A percentile compares a stretch with the other conserved stretches of the same genome.
Evolutionary conservation across 2,797 vertebrate species (phyloP).

Genomic region (Tenualosa ilisha): DNA sequence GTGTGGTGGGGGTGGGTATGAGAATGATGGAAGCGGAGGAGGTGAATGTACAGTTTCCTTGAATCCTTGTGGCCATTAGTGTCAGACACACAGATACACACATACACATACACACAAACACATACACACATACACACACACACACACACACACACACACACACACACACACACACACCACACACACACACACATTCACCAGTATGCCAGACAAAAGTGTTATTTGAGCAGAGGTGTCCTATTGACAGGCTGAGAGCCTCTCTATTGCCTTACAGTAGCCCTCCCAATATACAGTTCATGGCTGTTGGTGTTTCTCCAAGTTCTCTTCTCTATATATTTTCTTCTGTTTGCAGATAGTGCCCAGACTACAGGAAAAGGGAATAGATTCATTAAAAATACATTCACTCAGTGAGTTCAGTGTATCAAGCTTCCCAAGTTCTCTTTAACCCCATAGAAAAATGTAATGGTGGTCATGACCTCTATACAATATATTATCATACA

Average conservation of each 20-base stretch:
- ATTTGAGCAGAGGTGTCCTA: not conserved
- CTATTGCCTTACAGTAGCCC: too few relatives aligned
- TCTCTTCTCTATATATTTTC: too few relatives aligned
- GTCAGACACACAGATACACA: not conserved
- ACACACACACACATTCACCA: not conserved
- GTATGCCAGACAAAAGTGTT: not conserved
- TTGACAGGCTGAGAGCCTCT: not conserved
- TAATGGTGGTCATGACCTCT: too few relatives aligned
- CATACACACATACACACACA: not conserved
- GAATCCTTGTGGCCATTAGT: not conserved
- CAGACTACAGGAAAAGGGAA: too few relatives aligned
- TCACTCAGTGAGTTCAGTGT: too few relatives aligned
- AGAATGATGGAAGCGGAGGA: not conserved
- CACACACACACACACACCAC: not conserved
- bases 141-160: not conserved
- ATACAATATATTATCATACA: too few relatives aligned
- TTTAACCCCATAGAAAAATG: too few relatives aligned
- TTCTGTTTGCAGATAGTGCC: too few relatives aligned
- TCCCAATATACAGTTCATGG: too few relatives aligned
- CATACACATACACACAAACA: not conserved
- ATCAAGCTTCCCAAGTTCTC: too few relatives aligned
- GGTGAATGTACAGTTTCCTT: not conserved
- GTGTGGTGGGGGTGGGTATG: not conserved
- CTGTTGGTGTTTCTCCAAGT: too few relatives aligned
- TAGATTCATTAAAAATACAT: too few relatives aligned